Evolutionary conservation across 2,113 vertebrate species (phyloP).

Genomic region (Cairina moschata): DNA sequence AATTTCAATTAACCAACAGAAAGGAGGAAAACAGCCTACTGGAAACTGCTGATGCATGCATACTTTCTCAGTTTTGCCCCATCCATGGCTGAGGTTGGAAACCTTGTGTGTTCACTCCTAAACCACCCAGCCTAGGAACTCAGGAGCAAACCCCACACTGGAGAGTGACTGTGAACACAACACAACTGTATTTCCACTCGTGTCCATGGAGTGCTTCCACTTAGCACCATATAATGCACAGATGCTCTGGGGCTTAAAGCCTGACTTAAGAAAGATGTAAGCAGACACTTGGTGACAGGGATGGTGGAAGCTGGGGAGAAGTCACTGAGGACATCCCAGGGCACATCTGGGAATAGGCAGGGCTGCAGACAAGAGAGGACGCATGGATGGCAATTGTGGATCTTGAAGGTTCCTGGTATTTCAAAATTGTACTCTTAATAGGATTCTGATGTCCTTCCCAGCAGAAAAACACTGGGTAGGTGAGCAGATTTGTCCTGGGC

Average conservation of each 20-base stretch:
- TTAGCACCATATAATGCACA: too few relatives aligned
- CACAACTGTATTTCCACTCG: background rate
- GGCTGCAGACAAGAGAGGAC: accelerated
- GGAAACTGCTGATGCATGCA: background rate
- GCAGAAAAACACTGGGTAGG: background rate
- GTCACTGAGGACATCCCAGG: too few relatives aligned
- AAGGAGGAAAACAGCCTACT: background rate
- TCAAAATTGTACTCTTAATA: background rate
- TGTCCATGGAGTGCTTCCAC: background rate
- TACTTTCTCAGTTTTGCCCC: too few relatives aligned
- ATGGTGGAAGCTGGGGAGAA: background rate
- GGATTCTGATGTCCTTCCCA: background rate
- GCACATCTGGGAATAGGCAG: background rate
- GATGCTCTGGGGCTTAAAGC: background rate
- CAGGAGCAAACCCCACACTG: accelerated
- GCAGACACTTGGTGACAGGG: too few relatives aligned
- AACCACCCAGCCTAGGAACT: background rate
- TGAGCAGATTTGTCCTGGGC: too few relatives aligned
- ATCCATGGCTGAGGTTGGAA: background rate
- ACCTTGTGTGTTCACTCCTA: background rate
- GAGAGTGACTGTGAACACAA: background rate
- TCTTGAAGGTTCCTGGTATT: too few relatives aligned
- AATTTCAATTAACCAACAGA: background rate
- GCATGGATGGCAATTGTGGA: background rate
- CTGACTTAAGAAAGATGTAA: background rate